phyloP scores from a whole-genome alignment of 2,888 invertebrate genomes.

The Ochropleura leucogaster region DNA sequence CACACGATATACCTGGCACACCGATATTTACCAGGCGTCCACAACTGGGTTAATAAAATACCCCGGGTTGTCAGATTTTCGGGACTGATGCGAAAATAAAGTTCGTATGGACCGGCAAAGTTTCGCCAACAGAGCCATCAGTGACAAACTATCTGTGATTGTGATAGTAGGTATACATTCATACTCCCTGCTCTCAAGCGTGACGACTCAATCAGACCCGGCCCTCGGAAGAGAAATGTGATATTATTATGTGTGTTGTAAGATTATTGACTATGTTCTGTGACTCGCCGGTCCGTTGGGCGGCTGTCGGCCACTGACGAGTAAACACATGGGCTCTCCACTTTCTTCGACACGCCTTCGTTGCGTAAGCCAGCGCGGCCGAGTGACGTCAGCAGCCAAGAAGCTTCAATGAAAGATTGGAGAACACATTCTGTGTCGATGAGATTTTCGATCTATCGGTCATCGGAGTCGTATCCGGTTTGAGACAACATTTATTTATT shows the following conservation, averaged over 20 bases:
- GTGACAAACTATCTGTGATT: background rate
- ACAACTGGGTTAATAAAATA: background rate
- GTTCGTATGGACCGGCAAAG: background rate
- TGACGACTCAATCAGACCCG: constrained; percentile 9
- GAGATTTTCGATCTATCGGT: constrained; percentile 19
- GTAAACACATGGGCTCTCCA: constrained; percentile 56
- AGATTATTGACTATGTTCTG: constrained; percentile 53
- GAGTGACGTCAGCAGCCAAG: constrained; percentile 34
- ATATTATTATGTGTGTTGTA: constrained; percentile 57
- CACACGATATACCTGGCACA: too few species aligned
- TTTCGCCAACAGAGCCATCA: background rate
- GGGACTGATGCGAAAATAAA: background rate
- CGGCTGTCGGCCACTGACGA: constrained; percentile 37
- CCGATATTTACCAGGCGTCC: background rate
- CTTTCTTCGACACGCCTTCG: constrained; percentile 70
- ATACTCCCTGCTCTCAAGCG: background rate
- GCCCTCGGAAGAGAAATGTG: constrained; percentile 57
- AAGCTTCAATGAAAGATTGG: constrained; percentile 33
- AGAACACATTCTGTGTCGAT: constrained; percentile 17
- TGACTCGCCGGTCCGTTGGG: constrained; percentile 12
- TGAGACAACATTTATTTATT: constrained; percentile 7
- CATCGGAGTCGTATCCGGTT: constrained; percentile 23
- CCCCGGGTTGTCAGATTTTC: background rate
- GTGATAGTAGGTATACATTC: background rate
- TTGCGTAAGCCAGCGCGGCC: constrained; percentile 49